Percentiles rank a stretch among this genome's conserved stretches.
These are phyloP conservation scores for Petromus typicus DNA, from an alignment of 2,113 vertebrate genomes.

Conservation along the genomic window DNA sequence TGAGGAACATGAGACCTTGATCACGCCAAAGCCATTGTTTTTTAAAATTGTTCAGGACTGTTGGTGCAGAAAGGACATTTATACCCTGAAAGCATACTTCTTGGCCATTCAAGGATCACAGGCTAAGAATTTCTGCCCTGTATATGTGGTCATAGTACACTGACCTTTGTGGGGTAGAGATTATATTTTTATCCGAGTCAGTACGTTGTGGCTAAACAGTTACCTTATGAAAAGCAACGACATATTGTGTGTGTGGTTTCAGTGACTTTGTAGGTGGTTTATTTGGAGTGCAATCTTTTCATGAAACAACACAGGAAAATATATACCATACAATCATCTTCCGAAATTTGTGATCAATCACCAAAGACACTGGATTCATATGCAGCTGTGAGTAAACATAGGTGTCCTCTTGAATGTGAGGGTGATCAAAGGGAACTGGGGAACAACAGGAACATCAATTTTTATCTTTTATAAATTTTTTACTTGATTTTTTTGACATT, in stretches of 20 bases:
- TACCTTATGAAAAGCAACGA: conserved; percentile 94
- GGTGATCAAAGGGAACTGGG: conserved; percentile 79
- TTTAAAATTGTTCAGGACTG: conserved; percentile 84
- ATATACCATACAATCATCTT: conserved; percentile 90
- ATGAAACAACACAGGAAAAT: conserved; percentile 93
- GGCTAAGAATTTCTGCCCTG: not conserved
- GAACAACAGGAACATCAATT: conserved; percentile 80
- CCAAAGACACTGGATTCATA: too few species aligned
- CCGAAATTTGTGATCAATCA: conserved; percentile 91
- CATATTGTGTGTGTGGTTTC: conserved; percentile 94
- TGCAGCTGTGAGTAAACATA: conserved; percentile 74
- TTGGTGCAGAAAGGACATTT: conserved; percentile 87
- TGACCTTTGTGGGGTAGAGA: conserved; percentile 78
- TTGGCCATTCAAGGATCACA: not conserved
- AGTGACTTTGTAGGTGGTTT: conserved; percentile 92
- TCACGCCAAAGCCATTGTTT: conserved; percentile 86
- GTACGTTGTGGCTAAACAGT: conserved; percentile 94
- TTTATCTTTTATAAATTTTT: conserved; percentile 67
- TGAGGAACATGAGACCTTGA: conserved; percentile 88
- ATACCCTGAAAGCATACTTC: conserved; percentile 86
- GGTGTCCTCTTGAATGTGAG: conserved; percentile 80
- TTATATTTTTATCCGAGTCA: conserved; percentile 95
- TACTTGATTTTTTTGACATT: conserved; percentile 46
- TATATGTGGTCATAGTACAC: not conserved
- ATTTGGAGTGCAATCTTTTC: conserved; percentile 94